Evolutionary conservation across 1,140 invertebrate species (phyloP).

Genomic region (Pseudomyrmex gracilis): DNA sequence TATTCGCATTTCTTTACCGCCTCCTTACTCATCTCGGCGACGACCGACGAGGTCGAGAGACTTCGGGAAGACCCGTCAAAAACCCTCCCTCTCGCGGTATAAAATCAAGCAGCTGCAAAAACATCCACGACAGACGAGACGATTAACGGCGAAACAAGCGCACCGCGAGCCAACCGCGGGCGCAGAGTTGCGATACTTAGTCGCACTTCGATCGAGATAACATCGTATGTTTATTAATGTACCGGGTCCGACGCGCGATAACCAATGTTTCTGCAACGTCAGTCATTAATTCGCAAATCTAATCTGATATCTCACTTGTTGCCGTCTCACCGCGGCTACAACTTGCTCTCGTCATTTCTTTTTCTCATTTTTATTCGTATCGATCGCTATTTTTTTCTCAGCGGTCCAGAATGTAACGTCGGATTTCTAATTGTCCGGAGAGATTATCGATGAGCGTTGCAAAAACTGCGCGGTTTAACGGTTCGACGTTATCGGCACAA

Average conservation of each 20-base stretch:
- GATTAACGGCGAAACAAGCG: neutral
- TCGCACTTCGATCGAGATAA: neutral
- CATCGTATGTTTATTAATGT: neutral
- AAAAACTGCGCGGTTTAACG: neutral
- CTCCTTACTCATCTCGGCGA: no score
- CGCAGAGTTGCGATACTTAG: neutral
- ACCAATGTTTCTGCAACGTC: neutral
- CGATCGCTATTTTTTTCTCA: no score
- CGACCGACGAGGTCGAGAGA: no score
- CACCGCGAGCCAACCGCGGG: neutral
- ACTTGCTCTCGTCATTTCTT: no score
- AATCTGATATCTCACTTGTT: no score
- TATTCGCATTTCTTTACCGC: no score
- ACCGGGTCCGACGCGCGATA: neutral
- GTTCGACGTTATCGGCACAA: neutral
- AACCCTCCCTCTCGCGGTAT: neutral
- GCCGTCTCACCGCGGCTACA: no score
- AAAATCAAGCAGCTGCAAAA: no score
- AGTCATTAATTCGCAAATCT: neutral
- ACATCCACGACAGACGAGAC: neutral
- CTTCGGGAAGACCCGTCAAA: constrained; percentile 1
- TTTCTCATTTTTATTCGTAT: no score
- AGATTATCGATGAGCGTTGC: no score
- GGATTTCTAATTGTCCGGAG: no score
- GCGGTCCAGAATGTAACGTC: no score